A percentile compares a stretch with the other conserved stretches of the same genome.
These are phyloP conservation scores for Syngnathus typhle DNA, from an alignment of 2,113 vertebrate species.

Conservation along the genomic window DNA sequence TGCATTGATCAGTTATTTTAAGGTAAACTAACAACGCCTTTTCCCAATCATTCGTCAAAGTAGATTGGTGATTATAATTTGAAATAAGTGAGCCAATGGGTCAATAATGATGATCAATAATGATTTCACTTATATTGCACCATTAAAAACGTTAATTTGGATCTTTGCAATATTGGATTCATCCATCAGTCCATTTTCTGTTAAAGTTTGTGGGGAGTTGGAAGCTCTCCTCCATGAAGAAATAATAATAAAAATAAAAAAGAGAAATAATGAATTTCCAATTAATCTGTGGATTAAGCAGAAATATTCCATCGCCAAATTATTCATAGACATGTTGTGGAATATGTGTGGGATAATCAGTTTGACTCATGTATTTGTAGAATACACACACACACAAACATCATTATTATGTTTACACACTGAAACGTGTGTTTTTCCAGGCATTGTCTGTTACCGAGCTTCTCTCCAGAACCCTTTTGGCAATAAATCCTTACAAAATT, in stretches of 20 bases:
- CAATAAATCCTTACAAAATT: constrained; percentile 26
- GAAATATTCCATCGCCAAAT: constrained; percentile 6
- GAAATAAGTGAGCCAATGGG: neutral
- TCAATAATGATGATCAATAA: neutral
- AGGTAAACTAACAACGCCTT: constrained; percentile 11
- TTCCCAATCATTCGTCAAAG: neutral
- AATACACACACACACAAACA: neutral
- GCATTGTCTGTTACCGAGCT: constrained; percentile 2
- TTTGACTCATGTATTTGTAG: constrained; percentile 1
- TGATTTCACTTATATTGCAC: neutral
- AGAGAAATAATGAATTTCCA: neutral
- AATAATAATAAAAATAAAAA: neutral
- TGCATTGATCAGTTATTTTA: constrained; percentile 33
- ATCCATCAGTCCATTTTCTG: too few species aligned
- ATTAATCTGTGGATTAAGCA: neutral
- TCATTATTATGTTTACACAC: neutral
- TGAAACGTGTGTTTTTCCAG: constrained; percentile 11
- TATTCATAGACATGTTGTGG: neutral
- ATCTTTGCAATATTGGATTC: too few species aligned
- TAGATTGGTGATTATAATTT: neutral
- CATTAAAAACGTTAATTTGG: too few species aligned
- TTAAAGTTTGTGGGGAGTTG: too few species aligned
- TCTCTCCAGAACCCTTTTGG: constrained; percentile 6
- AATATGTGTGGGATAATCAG: neutral
- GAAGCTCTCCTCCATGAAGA: too few species aligned